Conservation (phyloP, 2,113 vertebrate genomes). For the Empidonax alnorum region DNA sequence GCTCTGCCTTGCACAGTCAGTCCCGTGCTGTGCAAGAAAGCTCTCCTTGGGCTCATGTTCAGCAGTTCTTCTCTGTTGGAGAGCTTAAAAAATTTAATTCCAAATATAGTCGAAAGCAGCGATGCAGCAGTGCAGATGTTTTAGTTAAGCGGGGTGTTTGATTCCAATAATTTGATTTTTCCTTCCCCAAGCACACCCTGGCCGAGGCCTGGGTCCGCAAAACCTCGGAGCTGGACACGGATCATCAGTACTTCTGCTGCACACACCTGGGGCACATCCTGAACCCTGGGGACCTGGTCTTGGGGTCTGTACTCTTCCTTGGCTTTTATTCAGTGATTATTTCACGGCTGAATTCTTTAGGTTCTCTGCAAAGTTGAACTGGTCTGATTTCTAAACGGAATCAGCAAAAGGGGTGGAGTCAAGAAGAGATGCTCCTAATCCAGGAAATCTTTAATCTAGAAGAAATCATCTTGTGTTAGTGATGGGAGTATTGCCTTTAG, state of each 20-base stretch:
- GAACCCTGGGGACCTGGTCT: constrained; percentile 93
- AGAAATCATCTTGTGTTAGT: not conserved
- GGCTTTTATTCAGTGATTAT: not conserved
- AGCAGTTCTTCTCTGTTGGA: not conserved
- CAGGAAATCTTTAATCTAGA: not conserved
- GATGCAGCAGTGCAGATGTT: not conserved
- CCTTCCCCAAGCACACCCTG: constrained; percentile 85
- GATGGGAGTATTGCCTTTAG: not conserved
- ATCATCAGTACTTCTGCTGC: constrained; percentile 92
- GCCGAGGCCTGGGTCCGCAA: constrained; percentile 97
- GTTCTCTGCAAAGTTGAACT: not conserved
- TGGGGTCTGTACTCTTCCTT: constrained; percentile 82
- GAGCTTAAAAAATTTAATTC: not conserved
- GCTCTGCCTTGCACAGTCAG: not conserved
- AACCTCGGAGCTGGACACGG: constrained; percentile 91
- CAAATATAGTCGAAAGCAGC: not conserved
- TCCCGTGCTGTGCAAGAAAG: not conserved
- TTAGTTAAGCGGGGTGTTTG: not conserved
- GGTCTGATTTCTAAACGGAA: not conserved
- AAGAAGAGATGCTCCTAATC: not conserved
- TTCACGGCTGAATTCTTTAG: not conserved
- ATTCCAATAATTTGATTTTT: constrained; percentile 1
- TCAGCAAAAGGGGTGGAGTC: not conserved
- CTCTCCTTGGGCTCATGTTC: not conserved
- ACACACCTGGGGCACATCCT: constrained; percentile 95